Conservation (phyloP, 2,888 invertebrate genomes). For the Eucriotettix oculatus region DNA sequence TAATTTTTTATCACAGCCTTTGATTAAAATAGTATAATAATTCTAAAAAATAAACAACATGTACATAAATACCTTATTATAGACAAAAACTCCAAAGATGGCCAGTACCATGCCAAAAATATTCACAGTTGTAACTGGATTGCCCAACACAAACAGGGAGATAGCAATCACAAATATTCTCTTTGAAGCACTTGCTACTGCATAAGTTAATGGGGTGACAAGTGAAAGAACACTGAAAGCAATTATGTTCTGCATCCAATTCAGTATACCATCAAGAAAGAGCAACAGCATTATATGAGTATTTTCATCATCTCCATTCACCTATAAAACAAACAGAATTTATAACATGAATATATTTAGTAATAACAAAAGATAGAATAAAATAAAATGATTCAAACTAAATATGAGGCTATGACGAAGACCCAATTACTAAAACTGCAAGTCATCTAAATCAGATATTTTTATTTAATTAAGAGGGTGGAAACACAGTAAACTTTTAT, state of each 20-base stretch:
- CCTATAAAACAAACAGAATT: slow-evolving; percentile 24
- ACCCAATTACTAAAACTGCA: too few relatives aligned
- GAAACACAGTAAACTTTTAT: too few relatives aligned
- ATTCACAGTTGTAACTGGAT: slow-evolving; percentile 79
- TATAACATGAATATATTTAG: background rate
- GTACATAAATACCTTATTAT: slow-evolving; percentile 51
- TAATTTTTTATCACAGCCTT: too few relatives aligned
- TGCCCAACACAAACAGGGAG: slow-evolving; percentile 71
- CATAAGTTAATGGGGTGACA: slow-evolving; percentile 88
- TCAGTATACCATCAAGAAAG: slow-evolving; percentile 66
- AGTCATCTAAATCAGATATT: too few relatives aligned
- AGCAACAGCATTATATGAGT: slow-evolving; percentile 42
- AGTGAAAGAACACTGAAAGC: slow-evolving; percentile 85
- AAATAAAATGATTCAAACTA: too few relatives aligned
- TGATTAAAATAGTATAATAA: too few relatives aligned
- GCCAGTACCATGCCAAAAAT: slow-evolving; percentile 82
- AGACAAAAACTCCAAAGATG: slow-evolving; percentile 73
- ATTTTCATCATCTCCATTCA: slow-evolving; percentile 25
- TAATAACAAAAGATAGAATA: background rate
- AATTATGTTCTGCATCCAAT: slow-evolving; percentile 88
- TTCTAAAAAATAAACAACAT: too few relatives aligned
- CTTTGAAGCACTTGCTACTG: slow-evolving; percentile 90
- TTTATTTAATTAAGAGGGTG: too few relatives aligned
- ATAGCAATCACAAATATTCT: slow-evolving; percentile 80
- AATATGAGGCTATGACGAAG: too few relatives aligned